phyloP scores from a whole-genome alignment of 2,797 vertebrate species.

The Poliocrania exsul region DNA sequence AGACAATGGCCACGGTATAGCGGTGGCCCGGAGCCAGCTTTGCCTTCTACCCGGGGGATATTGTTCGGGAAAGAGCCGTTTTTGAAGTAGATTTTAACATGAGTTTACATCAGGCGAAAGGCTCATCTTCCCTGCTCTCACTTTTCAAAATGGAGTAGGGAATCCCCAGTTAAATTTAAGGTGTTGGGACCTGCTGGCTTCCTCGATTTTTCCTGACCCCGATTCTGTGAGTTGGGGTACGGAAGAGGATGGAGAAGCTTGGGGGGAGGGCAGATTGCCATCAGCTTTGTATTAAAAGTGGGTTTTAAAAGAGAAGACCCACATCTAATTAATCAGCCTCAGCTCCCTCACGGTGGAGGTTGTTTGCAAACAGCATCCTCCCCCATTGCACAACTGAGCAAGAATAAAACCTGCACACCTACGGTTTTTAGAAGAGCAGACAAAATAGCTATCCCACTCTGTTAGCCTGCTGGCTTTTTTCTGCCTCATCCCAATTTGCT shows the following conservation, averaged over 20 bases:
- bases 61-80: conserved; percentile 17
- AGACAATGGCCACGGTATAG: conserved; percentile 70
- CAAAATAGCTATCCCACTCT: conserved; percentile 32
- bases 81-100: conserved; percentile 23
- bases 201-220: neutral
- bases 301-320: neutral
- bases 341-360: neutral
- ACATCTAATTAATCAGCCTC: conserved; percentile 37
- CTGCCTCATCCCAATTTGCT: neutral
- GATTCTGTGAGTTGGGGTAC: neutral
- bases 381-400: conserved; percentile 16
- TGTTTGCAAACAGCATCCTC: conserved; percentile 71
- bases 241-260: neutral
- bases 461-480: neutral
- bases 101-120: conserved; percentile 8
- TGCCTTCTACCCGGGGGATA: neutral
- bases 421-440: conserved; percentile 13
- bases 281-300: conserved; percentile 62
- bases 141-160: conserved; percentile 55
- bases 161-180: conserved; percentile 53
- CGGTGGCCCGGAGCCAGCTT: conserved; percentile 51
- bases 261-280: neutral
- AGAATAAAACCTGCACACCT: conserved; percentile 55
- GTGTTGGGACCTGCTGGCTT: neutral
- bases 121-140: conserved; percentile 1